Percentiles rank a stretch among this genome's conserved stretches.
Evolutionary conservation across 1,140 invertebrate genomes (phyloP).

Genomic region (Drosophila sechellia): DNA sequence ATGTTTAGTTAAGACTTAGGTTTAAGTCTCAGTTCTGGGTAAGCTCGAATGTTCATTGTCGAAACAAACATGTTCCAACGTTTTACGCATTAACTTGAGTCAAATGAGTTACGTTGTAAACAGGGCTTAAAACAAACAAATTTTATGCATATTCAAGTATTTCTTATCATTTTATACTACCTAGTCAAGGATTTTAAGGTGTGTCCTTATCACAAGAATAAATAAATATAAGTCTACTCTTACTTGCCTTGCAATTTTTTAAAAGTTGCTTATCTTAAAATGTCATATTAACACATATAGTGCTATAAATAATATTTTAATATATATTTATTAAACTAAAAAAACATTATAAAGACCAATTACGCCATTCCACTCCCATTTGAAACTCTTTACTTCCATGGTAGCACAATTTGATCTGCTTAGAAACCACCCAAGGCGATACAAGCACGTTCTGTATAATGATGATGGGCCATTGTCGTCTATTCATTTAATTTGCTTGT

Average conservation of each 20-base stretch:
- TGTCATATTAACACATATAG: no score
- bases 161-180: not conserved
- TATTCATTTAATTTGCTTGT: conserved; percentile 74
- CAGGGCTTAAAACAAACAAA: not conserved
- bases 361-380: not conserved
- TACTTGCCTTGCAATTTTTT: no score
- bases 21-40: not conserved
- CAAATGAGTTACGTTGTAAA: not conserved
- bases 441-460: conserved; percentile 25
- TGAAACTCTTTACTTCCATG: not conserved
- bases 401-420: conserved; percentile 7
- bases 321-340: no score
- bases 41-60: conserved; percentile 8
- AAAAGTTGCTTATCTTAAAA: no score
- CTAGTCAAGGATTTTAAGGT: no score
- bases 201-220: no score
- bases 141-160: not conserved
- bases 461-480: conserved; percentile 59
- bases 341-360: not conserved
- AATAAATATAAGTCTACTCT: no score
- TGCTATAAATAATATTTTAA: no score
- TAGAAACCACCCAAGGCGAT: conserved; percentile 22
- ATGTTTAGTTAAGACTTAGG: conserved; percentile 4
- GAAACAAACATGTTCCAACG: not conserved
- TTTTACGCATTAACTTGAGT: not conserved